Evolutionary conservation across 2,113 vertebrate species (phyloP).

Genomic region (Oncorhynchus kisutch): DNA sequence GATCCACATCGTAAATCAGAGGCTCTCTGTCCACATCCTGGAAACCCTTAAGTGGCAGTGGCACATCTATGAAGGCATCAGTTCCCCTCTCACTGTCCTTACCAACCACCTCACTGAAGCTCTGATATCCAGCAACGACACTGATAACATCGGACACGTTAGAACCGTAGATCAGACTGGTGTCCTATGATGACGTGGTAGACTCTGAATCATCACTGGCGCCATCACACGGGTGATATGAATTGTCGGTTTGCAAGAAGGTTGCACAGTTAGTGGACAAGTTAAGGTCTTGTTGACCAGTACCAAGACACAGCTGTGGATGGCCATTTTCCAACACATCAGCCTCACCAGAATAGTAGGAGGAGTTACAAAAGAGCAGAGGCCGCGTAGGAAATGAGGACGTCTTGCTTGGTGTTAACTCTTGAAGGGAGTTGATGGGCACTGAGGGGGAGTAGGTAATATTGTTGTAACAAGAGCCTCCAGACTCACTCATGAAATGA

Average conservation of each 20-base stretch:
- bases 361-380: conserved; percentile 5
- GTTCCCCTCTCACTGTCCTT: background rate
- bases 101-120: background rate
- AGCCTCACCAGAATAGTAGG: conserved; percentile 11
- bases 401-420: background rate
- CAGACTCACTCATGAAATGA: background rate
- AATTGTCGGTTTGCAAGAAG: conserved; percentile 34
- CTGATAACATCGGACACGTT: background rate
- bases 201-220: conserved; percentile 15
- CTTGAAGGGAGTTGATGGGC: background rate
- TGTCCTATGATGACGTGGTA: conserved; percentile 28
- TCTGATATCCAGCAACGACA: conserved; percentile 18
- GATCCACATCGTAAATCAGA: conserved; percentile 7
- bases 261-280: background rate
- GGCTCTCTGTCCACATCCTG: background rate
- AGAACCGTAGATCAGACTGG: conserved; percentile 19
- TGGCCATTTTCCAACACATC: background rate
- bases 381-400: background rate
- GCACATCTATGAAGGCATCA: background rate
- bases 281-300: background rate
- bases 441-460: conserved; percentile 39
- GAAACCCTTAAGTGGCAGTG: background rate
- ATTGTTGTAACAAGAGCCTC: conserved; percentile 40
- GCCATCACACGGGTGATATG: conserved; percentile 35
- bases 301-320: background rate